A percentile compares a stretch with the other conserved stretches of the same genome.
Evolutionary conservation across 2,888 invertebrate species (phyloP).

Genomic region (Ennomos quercinarius): DNA sequence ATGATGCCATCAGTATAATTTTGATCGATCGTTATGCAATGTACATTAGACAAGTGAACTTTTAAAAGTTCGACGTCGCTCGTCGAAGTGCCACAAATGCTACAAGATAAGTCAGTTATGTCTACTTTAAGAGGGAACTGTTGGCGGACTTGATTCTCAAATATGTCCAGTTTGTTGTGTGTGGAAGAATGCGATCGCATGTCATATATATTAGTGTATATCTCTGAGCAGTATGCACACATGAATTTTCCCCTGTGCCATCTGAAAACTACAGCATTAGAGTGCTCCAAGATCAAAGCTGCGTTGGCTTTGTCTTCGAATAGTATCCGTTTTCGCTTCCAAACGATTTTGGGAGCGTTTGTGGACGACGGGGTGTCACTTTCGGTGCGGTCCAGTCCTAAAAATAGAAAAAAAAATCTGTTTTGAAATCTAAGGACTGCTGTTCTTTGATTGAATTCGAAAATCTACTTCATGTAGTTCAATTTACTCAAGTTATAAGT

Average conservation of each 20-base stretch:
- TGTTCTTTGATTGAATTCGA: conserved; percentile 21
- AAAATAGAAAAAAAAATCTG: conserved; percentile 48
- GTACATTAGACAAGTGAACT: conserved; percentile 53
- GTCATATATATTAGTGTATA: conserved; percentile 50
- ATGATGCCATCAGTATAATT: conserved; percentile 61
- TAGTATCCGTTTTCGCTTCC: conserved; percentile 58
- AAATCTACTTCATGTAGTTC: neutral
- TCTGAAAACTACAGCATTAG: conserved; percentile 68
- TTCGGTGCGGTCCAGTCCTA: conserved; percentile 54
- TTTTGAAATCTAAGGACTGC: conserved; percentile 34
- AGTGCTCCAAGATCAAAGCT: conserved; percentile 61
- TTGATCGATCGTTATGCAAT: conserved; percentile 48
- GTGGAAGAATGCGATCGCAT: conserved; percentile 54
- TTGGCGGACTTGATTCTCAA: conserved; percentile 55
- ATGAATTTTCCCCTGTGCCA: conserved; percentile 66
- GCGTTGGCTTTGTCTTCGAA: conserved; percentile 65
- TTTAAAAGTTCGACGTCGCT: conserved; percentile 53
- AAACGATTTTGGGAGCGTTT: conserved; percentile 49
- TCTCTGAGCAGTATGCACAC: conserved; percentile 64
- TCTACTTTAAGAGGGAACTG: conserved; percentile 67
- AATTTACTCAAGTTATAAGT: neutral
- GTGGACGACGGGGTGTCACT: conserved; percentile 29
- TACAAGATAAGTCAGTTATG: conserved; percentile 60
- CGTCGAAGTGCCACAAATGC: conserved; percentile 49
- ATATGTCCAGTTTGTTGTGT: conserved; percentile 59